phyloP scores from a whole-genome alignment of 2,113 vertebrate genomes.

The Balaeniceps rex region DNA sequence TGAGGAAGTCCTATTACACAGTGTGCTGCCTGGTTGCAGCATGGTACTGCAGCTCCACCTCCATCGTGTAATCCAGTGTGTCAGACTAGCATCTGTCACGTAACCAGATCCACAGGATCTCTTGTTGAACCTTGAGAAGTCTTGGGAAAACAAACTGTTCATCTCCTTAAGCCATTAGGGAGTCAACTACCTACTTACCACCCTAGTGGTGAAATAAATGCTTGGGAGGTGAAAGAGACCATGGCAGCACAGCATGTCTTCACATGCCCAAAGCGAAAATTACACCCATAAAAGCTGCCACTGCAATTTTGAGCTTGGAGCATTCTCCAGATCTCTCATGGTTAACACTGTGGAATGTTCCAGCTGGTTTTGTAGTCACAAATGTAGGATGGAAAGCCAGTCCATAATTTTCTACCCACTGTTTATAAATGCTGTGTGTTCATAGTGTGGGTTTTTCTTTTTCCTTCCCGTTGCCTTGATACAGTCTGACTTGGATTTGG shows the following conservation, averaged over 20 bases:
- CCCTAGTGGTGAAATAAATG: background rate
- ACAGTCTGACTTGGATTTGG: background rate
- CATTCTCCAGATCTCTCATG: background rate
- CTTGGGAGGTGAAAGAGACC: background rate
- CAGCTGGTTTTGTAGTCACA: background rate
- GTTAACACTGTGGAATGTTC: slow-evolving; percentile 39
- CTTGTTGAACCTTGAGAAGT: background rate
- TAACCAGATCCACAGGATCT: slow-evolving; percentile 17
- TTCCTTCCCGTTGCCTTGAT: background rate
- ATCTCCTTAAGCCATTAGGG: background rate
- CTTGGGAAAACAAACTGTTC: background rate
- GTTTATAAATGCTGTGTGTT: slow-evolving; percentile 6
- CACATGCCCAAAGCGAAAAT: slow-evolving; percentile 22
- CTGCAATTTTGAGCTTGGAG: slow-evolving; percentile 29
- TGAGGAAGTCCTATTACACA: background rate
- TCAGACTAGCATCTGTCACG: background rate
- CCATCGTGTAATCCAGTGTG: background rate
- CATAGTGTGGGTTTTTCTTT: background rate
- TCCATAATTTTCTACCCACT: slow-evolving; percentile 43
- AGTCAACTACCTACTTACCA: background rate
- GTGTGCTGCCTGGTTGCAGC: background rate
- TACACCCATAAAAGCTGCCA: slow-evolving; percentile 9
- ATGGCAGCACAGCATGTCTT: background rate
- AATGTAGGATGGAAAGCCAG: slow-evolving; percentile 21
- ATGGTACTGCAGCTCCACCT: background rate